Conservation (phyloP, 2,113 vertebrate genomes). For the Calyptomena viridis region DNA sequence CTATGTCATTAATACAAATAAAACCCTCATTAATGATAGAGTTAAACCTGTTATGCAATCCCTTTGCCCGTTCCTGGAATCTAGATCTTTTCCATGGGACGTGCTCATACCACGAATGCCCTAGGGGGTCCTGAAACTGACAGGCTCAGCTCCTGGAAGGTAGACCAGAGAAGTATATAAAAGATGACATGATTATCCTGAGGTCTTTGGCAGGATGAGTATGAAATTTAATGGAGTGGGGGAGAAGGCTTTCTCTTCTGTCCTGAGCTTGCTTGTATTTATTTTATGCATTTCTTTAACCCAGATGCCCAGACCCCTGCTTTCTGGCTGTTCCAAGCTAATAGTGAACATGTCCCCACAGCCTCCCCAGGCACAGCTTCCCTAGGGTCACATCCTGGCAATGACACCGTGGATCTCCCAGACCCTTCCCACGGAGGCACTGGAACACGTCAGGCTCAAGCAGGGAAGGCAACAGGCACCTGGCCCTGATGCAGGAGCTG, state of each 20-base stretch:
- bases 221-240: fast-evolving
- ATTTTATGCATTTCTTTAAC: not conserved
- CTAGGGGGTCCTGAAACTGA: not conserved
- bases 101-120: fast-evolving
- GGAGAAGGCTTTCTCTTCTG: not conserved
- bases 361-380: too few relatives aligned
- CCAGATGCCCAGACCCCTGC: fast-evolving
- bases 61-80: not conserved
- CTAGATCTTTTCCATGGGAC: not conserved
- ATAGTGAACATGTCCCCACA: not conserved
- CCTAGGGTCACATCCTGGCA: not conserved
- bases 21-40: not conserved
- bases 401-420: not conserved
- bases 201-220: not conserved
- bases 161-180: not conserved
- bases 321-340: not conserved
- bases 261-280: not conserved
- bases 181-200: not conserved
- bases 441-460: not conserved
- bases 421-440: fast-evolving
- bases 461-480: not conserved
- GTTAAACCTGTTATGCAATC: not conserved
- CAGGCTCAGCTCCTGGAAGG: not conserved
- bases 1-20: not conserved
- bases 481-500: not conserved